phyloP scores from a whole-genome alignment of 1,140 invertebrate species.

The Paraescarpia echinospica region DNA sequence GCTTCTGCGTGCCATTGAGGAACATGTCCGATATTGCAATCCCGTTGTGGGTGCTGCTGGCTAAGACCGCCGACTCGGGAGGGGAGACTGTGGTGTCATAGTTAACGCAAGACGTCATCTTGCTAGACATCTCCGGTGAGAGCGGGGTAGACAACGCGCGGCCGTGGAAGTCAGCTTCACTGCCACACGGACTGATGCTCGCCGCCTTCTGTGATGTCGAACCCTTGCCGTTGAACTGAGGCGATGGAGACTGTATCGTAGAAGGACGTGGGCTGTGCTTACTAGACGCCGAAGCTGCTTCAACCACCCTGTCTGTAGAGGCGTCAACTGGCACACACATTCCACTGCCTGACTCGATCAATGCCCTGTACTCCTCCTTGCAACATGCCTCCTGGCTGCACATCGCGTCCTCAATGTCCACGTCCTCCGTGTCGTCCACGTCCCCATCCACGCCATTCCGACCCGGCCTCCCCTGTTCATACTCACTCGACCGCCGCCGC shows the following conservation, averaged over 20 bases:
- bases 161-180: background rate
- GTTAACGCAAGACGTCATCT: background rate
- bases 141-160: background rate
- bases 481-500: background rate
- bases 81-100: background rate
- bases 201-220: background rate
- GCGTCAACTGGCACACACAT: background rate
- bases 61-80: background rate
- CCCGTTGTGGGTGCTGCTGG: background rate
- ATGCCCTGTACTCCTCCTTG: background rate
- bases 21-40: background rate
- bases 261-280: background rate
- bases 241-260: background rate
- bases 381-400: background rate
- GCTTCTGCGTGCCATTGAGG: background rate
- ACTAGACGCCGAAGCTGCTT: background rate
- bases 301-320: background rate
- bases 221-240: background rate
- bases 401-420: background rate
- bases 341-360: background rate
- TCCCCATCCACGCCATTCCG: background rate
- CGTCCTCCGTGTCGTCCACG: background rate
- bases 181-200: background rate
- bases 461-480: background rate
- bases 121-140: background rate